phyloP scores from a whole-genome alignment of 2,797 vertebrate genomes.

The Acomys russatus region DNA sequence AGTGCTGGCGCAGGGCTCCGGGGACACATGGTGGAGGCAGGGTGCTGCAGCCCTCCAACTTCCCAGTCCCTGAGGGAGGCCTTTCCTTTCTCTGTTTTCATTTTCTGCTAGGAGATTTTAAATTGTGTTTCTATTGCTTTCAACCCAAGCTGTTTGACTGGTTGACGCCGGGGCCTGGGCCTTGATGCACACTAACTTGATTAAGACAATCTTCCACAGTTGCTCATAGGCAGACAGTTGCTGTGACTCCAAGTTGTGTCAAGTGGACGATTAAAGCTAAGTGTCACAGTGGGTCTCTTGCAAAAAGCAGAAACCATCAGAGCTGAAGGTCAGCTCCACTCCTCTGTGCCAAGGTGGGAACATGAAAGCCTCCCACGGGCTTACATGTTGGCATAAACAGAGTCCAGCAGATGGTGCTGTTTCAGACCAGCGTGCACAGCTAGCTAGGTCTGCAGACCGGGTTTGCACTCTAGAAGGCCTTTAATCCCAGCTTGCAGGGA shows the following conservation, averaged over 20 bases:
- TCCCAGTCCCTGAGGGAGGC: not conserved
- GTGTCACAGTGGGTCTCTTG: no score
- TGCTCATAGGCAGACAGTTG: not conserved
- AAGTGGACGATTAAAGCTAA: not conserved
- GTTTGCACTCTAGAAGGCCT: not conserved
- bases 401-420: not conserved
- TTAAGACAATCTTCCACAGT: not conserved
- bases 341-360: not conserved
- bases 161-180: fast-evolving
- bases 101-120: not conserved
- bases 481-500: no score
- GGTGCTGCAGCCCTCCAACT: not conserved
- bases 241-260: not conserved
- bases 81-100: not conserved
- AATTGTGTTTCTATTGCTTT: not conserved
- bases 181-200: not conserved
- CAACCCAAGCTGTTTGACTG: not conserved
- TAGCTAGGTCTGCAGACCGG: not conserved
- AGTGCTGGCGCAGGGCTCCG: not conserved
- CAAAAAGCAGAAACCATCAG: not conserved
- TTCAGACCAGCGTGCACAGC: not conserved
- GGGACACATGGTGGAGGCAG: not conserved
- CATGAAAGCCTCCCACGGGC: no score
- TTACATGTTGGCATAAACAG: no score
- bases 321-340: no score